A percentile compares a stretch with the other conserved stretches of the same genome.
phyloP scores from a whole-genome alignment of 2,888 invertebrate species.

The Bombylius major region DNA sequence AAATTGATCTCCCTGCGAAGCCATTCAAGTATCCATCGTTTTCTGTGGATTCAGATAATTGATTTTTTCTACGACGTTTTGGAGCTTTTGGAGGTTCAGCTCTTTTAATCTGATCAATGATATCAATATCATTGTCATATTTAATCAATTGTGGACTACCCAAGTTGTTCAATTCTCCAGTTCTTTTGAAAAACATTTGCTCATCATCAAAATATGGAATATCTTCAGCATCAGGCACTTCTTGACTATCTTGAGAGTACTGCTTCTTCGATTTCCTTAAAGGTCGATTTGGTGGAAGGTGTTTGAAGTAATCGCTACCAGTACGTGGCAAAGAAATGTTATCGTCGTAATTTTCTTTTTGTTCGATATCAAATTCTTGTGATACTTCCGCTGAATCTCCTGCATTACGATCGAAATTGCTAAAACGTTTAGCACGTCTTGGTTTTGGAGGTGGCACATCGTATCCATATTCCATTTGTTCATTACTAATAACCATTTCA shows the following conservation, averaged over 20 bases:
- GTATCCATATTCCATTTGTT: slow-evolving; percentile 26
- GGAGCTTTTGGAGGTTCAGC: slow-evolving; percentile 32
- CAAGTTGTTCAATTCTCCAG: neutral
- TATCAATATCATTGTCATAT: neutral
- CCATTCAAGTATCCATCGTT: slow-evolving; percentile 34
- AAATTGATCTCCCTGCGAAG: slow-evolving; percentile 36
- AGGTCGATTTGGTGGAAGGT: slow-evolving; percentile 37
- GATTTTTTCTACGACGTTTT: slow-evolving; percentile 30
- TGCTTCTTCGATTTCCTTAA: slow-evolving; percentile 39
- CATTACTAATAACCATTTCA: slow-evolving; percentile 15
- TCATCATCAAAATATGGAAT: slow-evolving; percentile 33
- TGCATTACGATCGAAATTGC: slow-evolving; percentile 22
- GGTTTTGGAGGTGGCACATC: slow-evolving; percentile 32
- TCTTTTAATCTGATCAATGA: slow-evolving; percentile 6
- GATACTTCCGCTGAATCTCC: slow-evolving; percentile 25
- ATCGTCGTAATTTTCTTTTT: slow-evolving; percentile 28
- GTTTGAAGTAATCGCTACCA: slow-evolving; percentile 28
- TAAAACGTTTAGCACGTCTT: slow-evolving; percentile 28
- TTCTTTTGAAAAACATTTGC: slow-evolving; percentile 14
- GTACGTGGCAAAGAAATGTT: slow-evolving; percentile 32
- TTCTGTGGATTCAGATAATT: slow-evolving; percentile 24
- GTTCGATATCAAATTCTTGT: slow-evolving; percentile 25
- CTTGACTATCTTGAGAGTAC: slow-evolving; percentile 35
- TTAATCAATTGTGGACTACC: neutral
- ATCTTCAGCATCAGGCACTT: slow-evolving; percentile 29